These are phyloP conservation scores for Cyanoliseus patagonus DNA, from an alignment of 2,113 vertebrate species.

Conservation along the genomic window DNA sequence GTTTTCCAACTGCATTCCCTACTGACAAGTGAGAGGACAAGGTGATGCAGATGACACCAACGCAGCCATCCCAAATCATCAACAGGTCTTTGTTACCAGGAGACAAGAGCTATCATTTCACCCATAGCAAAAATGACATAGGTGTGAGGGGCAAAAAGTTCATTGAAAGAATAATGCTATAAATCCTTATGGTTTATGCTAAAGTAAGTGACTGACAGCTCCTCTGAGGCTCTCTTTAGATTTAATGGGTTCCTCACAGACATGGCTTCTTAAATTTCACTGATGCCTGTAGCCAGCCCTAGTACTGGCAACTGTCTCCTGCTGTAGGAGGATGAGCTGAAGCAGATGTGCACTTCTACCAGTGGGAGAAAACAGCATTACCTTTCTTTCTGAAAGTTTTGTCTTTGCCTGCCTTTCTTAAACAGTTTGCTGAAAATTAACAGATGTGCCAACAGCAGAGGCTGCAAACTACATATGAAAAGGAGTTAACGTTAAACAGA, in stretches of 20 bases:
- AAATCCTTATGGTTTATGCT: slow-evolving; percentile 43
- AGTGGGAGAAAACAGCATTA: background rate
- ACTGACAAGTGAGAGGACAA: background rate
- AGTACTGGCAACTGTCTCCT: background rate
- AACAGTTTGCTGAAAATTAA: background rate
- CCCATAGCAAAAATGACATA: slow-evolving; percentile 4
- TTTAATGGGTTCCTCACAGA: slow-evolving; percentile 36
- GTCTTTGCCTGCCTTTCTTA: background rate
- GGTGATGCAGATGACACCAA: background rate
- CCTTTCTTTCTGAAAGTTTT: background rate
- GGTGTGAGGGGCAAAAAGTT: background rate
- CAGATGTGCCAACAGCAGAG: background rate
- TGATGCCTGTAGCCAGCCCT: background rate
- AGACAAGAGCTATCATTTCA: slow-evolving; percentile 26
- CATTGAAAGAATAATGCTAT: slow-evolving; percentile 42
- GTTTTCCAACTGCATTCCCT: background rate
- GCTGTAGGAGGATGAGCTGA: background rate
- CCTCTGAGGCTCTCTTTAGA: background rate
- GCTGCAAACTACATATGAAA: background rate
- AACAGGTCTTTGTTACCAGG: slow-evolving; percentile 36
- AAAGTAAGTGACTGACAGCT: slow-evolving; percentile 36
- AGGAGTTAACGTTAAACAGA: background rate
- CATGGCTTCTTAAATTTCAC: background rate
- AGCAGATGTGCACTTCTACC: background rate
- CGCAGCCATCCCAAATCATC: background rate